Percentiles rank a stretch among this genome's conserved stretches.
phyloP scores from a whole-genome alignment of 2,113 vertebrate genomes.

The Pelodiscus sinensis region DNA sequence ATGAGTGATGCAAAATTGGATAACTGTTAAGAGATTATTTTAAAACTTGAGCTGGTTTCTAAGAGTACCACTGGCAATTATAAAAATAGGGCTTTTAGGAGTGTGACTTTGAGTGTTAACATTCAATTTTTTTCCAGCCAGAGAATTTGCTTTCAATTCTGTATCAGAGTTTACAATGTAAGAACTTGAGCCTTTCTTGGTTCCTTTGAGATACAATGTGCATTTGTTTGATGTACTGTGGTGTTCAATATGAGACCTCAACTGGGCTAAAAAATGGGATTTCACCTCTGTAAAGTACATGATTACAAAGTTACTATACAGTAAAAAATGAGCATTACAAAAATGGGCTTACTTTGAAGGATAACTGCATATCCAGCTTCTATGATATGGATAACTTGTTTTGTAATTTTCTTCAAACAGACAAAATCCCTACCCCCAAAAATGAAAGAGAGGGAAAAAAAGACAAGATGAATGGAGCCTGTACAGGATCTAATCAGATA shows the following conservation, averaged over 20 bases:
- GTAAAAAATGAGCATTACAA: constrained; percentile 51
- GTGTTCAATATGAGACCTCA: constrained; percentile 59
- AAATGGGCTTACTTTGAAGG: constrained; percentile 35
- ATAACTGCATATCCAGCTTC: constrained; percentile 6
- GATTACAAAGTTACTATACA: constrained; percentile 29
- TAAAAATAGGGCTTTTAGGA: not conserved
- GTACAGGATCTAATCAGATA: constrained; percentile 34
- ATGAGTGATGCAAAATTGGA: not conserved
- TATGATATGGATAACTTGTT: constrained; percentile 15
- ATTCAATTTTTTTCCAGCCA: not conserved
- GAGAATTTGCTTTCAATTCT: constrained; percentile 50
- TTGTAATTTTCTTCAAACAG: constrained; percentile 14
- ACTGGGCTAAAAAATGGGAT: constrained; percentile 48
- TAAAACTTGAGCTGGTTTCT: not conserved
- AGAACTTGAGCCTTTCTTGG: constrained; percentile 29
- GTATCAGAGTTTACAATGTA: constrained; percentile 28
- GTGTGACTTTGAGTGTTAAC: constrained; percentile 11
- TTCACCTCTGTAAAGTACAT: constrained; percentile 48
- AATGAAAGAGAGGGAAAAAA: not conserved
- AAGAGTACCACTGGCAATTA: constrained; percentile 19
- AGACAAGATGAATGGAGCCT: not conserved
- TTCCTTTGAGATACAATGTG: constrained; percentile 49
- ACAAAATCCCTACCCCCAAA: not conserved
- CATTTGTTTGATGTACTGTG: constrained; percentile 43
- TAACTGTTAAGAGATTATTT: constrained; percentile 4